Evolutionary conservation across 1,140 invertebrate species (phyloP), one percentile per base, ranked within the genome.

Genomic region (Nasonia giraulti): DNA sequence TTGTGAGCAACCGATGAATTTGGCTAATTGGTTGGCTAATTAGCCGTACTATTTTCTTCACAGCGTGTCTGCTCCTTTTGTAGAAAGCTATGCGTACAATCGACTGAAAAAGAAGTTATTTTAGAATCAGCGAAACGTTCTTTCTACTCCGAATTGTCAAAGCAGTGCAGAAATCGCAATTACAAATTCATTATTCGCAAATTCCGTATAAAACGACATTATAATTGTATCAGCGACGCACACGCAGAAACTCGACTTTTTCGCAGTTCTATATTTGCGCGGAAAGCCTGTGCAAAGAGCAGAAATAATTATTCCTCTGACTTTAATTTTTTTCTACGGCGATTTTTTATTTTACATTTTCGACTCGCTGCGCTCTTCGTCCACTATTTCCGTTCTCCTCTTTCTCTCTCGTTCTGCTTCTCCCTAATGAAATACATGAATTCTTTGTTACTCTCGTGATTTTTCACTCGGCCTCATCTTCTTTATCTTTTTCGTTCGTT

Each of bases 401-500:
- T 12, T 20, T 76, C 44, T 50, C 40, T 17, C 74, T 76, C 44
- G 0, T 27, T 33, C 68, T 17, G 12, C 10, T 44, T 5, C 40
- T 44, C 74, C 14, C 44, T 50, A 50, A 50, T 76, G 74, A 76
- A 76, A 76, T 76, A 47, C 44, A 76, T 50, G 44, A 40, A 75
- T 82, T 82, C 40, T 62, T 47, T 50, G 47, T 75, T 82, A 66
- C 27, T 23, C 44, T 82, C n/a, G 31, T 75, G 50, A 82, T 75
- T 82, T 73, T 82, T 62, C 47, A 82, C 50, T 37, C 55, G 7
- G 20, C 14, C 14, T 50, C 8, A 62, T 66, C 10, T 74, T 7
- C 40, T 55, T 74, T 55, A 27, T 73, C 20, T 81, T 17, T 50
- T 37, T 74, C 68, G 7, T 47, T 74, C 74, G n/a, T 76, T 76